Conservation (phyloP, 1,140 invertebrate species). For the Bombus vancouverensis region DNA sequence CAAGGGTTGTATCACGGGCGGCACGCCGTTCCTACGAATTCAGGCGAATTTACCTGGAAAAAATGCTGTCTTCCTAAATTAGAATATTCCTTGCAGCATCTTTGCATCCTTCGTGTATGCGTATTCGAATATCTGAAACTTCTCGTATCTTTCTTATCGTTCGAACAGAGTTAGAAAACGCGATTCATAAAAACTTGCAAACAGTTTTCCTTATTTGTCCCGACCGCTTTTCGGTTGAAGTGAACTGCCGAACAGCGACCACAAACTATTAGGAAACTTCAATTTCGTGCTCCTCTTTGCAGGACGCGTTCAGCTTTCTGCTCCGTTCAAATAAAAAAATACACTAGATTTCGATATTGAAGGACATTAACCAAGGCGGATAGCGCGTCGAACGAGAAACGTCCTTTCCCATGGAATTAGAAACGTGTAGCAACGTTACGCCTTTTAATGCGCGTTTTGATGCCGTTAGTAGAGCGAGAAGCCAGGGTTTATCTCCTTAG, state of each 20-base stretch:
- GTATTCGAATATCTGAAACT: not conserved
- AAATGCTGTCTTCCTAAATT: not conserved
- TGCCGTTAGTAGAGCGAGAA: conserved; percentile 25
- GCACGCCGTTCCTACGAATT: not conserved
- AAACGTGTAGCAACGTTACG: conserved; percentile 13
- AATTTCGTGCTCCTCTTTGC: too few relatives aligned
- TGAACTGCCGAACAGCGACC: too few relatives aligned
- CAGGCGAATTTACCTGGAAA: not conserved
- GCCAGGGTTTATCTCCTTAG: conserved; percentile 2
- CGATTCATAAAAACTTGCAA: too few relatives aligned
- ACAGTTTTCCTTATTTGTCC: too few relatives aligned
- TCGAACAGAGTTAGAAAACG: too few relatives aligned
- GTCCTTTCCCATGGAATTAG: conserved; percentile 4
- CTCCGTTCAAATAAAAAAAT: not conserved
- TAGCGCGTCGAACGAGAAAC: too few relatives aligned
- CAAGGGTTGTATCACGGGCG: not conserved
- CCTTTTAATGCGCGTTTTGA: conserved; percentile 10
- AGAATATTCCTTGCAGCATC: not conserved
- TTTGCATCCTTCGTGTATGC: too few relatives aligned
- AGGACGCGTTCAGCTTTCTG: not conserved
- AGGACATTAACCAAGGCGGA: not conserved
- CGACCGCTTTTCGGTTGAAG: too few relatives aligned
- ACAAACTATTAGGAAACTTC: too few relatives aligned
- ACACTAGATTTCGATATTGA: not conserved
- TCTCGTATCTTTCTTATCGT: too few relatives aligned